Conservation (phyloP, 2,113 vertebrate genomes). For the Lophotis ruficrista region DNA sequence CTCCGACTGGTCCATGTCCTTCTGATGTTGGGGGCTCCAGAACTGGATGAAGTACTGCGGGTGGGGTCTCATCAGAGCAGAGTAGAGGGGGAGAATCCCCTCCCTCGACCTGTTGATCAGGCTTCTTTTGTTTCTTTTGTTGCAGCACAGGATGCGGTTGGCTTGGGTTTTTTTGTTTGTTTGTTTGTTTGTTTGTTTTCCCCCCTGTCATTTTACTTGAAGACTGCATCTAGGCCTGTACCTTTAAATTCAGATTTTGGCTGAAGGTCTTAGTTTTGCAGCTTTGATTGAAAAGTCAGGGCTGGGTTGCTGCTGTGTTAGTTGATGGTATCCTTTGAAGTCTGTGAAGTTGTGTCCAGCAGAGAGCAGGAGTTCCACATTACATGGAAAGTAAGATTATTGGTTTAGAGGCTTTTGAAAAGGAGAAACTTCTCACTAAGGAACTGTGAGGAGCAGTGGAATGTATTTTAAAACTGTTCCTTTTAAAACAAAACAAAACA, state of each 20-base stretch:
- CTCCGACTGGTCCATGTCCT: too few relatives aligned
- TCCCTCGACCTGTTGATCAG: too few relatives aligned
- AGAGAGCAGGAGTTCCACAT: slow-evolving; percentile 43
- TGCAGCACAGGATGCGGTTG: too few relatives aligned
- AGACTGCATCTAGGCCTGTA: background rate
- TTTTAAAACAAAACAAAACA: background rate
- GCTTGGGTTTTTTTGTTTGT: too few relatives aligned
- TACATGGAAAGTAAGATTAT: background rate
- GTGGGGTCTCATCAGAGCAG: too few relatives aligned
- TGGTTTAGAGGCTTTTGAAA: background rate
- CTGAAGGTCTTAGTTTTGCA: background rate
- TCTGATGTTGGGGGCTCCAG: too few relatives aligned
- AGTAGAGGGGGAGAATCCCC: too few relatives aligned
- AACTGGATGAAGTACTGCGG: too few relatives aligned
- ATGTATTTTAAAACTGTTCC: background rate
- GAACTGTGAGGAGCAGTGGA: background rate
- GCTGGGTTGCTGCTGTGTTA: background rate
- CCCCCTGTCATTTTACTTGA: background rate
- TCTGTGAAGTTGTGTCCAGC: slow-evolving; percentile 5
- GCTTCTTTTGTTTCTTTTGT: too few relatives aligned
- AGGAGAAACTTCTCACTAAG: background rate
- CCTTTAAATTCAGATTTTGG: background rate
- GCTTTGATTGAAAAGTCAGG: background rate
- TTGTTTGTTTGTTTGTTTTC: too few relatives aligned
- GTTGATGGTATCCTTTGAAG: background rate